A percentile compares a stretch with the other conserved stretches of the same genome.
Evolutionary conservation across 2,113 vertebrate species (phyloP).

Genomic region (Python bivittatus): DNA sequence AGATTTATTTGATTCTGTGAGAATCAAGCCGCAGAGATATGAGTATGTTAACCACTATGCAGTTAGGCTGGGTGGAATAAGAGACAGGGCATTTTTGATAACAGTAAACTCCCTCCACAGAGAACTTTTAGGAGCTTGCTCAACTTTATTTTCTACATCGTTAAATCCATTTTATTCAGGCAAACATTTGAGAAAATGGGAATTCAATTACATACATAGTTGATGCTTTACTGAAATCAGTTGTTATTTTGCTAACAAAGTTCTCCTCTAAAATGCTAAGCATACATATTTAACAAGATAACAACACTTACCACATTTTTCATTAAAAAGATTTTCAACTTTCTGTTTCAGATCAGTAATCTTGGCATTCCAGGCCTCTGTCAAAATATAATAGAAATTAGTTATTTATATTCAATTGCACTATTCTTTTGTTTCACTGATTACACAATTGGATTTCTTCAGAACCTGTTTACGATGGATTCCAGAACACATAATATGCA

Average conservation of each 20-base stretch:
- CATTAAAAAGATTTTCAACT: conserved; percentile 79
- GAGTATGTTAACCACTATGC: not conserved
- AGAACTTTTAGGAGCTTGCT: not conserved
- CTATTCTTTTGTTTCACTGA: not conserved
- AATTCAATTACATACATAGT: not conserved
- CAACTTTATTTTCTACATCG: not conserved
- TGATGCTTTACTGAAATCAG: not conserved
- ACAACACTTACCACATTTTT: conserved; percentile 78
- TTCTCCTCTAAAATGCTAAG: not conserved
- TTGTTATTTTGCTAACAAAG: not conserved
- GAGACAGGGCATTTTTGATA: not conserved
- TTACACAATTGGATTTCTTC: not conserved
- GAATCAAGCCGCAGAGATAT: not conserved
- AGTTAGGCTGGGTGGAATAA: not conserved
- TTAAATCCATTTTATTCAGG: not conserved
- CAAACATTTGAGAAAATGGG: not conserved
- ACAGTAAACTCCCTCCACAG: not conserved
- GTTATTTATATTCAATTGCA: not conserved
- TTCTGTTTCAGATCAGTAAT: conserved; percentile 78
- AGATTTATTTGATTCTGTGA: not conserved
- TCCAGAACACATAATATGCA: not conserved
- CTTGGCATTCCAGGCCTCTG: conserved; percentile 81
- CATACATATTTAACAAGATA: not conserved
- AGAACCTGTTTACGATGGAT: not conserved
- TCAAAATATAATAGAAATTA: conserved; percentile 36